These are phyloP conservation scores for Alcis repandata DNA, from an alignment of 2,888 invertebrate species.

Conservation along the genomic window DNA sequence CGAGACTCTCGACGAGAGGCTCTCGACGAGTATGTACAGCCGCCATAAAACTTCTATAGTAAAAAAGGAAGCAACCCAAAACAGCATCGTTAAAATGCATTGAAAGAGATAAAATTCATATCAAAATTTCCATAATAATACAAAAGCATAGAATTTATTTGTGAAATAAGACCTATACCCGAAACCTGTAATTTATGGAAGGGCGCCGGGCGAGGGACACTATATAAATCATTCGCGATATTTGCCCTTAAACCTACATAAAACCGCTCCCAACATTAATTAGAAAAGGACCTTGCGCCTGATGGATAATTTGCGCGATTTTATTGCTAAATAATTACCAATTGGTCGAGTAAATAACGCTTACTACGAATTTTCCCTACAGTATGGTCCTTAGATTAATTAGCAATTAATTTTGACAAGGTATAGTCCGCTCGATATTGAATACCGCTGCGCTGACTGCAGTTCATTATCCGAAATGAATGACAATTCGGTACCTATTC, in stretches of 20 bases:
- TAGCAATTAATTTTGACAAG: too few species aligned
- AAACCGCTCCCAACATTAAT: constrained; percentile 50
- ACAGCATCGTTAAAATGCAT: constrained; percentile 1
- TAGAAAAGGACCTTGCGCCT: constrained; percentile 47
- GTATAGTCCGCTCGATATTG: too few species aligned
- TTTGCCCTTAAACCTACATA: constrained; percentile 50
- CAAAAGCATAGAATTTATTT: constrained; percentile 53
- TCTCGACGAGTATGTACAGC: neutral
- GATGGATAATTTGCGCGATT: constrained; percentile 40
- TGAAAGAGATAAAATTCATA: constrained; percentile 35
- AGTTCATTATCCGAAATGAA: too few species aligned
- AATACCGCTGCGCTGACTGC: too few species aligned
- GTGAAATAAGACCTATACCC: constrained; percentile 56
- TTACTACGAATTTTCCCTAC: constrained; percentile 7
- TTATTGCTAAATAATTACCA: constrained; percentile 36
- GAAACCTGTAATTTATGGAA: constrained; percentile 61
- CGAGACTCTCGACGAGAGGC: too few species aligned
- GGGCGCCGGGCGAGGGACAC: constrained; percentile 51
- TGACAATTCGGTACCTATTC: too few species aligned
- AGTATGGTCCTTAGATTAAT: neutral
- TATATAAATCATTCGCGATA: constrained; percentile 61
- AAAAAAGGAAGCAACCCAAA: constrained; percentile 4
- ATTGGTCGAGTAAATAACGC: constrained; percentile 25
- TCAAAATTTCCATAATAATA: constrained; percentile 44
- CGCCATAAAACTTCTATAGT: neutral